These are phyloP conservation scores for Tragelaphus strepsiceros DNA, from an alignment of 2,113 vertebrate species.

Conservation along the genomic window DNA sequence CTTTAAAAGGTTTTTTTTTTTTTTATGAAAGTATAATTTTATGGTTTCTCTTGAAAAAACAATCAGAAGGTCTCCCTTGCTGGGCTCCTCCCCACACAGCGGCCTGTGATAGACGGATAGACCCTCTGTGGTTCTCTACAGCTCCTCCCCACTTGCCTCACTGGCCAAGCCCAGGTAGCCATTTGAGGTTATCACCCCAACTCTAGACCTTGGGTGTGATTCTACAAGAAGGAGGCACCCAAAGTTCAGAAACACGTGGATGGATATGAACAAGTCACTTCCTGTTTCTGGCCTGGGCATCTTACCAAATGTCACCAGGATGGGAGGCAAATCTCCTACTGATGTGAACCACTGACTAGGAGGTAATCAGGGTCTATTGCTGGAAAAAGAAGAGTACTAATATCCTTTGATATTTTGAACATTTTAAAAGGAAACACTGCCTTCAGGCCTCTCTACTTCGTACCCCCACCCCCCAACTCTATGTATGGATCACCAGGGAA, in stretches of 20 bases:
- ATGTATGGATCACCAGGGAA: not conserved
- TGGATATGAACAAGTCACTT: not conserved
- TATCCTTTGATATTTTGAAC: not conserved
- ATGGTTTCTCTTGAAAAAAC: not conserved
- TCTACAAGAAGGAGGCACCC: not conserved
- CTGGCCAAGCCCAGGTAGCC: not conserved
- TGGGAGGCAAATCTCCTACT: not conserved
- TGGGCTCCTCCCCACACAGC: not conserved
- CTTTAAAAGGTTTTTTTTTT: not conserved
- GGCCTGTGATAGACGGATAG: fast-evolving
- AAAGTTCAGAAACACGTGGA: not conserved
- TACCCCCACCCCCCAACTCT: not conserved
- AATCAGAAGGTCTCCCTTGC: not conserved
- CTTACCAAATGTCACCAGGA: not conserved
- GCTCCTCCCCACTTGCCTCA: not conserved
- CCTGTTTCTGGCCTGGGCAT: not conserved
- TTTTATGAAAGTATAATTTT: not conserved
- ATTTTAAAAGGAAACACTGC: not conserved
- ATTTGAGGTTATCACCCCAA: not conserved
- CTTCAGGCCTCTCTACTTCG: not conserved
- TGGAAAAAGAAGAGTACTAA: not conserved
- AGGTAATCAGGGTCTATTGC: not conserved
- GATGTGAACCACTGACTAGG: not conserved
- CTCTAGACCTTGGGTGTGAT: not conserved
- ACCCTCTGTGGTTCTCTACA: fast-evolving